Evolutionary conservation across 1,140 invertebrate genomes (phyloP), one percentile per base, ranked within the genome.

Genomic region (Temnothorax nylanderi): DNA sequence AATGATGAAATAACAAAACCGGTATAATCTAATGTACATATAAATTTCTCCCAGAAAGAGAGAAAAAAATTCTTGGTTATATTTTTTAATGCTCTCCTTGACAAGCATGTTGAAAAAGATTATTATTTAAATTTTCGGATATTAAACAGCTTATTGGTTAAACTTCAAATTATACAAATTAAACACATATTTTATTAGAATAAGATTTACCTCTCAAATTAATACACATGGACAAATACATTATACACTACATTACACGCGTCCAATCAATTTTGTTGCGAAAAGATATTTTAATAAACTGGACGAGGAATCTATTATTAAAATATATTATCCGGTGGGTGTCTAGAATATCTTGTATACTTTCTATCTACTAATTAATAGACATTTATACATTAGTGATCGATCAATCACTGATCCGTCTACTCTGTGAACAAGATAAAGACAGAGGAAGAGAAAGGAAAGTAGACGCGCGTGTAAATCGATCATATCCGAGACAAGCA

Each of bases 401-500:
- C 51, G 13, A 82, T 84, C 80, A 84, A 21, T 67, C 13, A 34
- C 41, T 16, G 37, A 11, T 32, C 37, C 16, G 21, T 47, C 16
- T 74, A 44, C 7, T 16, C 54, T 18, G 16, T 5, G 51, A 47
- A 58, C 8, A 3, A 47, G 13, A 37, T 51, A 8, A 10, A 54
- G 51, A 16, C 32, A 4, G 41, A 7, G 7, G 18, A 47, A 47
- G 54, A 41, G 69, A 41, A 47, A 37, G 54, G 41, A 60, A 74
- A 47, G 41, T 82, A 26, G 37, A 56, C 21, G 37, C 26, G 41
- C 69, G 8, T 49, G 69, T 82, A 60, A 72, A 82, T 84, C 56
- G 69, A 84, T 84, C 41, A 62, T 75, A 13, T 37, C 44, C 69
- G 69, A 26, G 69, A 62, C 54, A 74, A 75, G 69, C 26, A 60